These are phyloP conservation scores for Hycleus phaleratus DNA, from an alignment of 1,140 invertebrate genomes.

Conservation along the genomic window DNA sequence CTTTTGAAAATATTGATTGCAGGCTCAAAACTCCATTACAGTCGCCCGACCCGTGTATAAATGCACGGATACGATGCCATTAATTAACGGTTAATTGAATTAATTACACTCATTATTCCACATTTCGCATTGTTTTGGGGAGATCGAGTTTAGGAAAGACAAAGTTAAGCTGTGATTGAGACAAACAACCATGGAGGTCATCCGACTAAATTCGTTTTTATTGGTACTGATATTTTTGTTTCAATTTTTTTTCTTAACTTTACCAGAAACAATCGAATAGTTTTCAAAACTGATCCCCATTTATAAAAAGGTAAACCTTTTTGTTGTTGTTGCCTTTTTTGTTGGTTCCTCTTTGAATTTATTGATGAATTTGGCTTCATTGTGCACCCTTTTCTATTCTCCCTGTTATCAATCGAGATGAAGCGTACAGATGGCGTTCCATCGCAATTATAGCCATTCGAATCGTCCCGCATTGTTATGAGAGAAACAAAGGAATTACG, in stretches of 20 bases:
- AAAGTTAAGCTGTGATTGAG: constrained; percentile 36
- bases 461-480: constrained; percentile 15
- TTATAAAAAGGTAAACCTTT: no score
- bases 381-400: constrained; percentile 5
- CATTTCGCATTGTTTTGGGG: constrained; percentile 36
- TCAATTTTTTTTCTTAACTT: no score
- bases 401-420: constrained; percentile 13
- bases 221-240: background rate
- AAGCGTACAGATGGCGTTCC: constrained; percentile 9
- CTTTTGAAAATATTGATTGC: constrained; percentile 40
- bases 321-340: constrained; percentile 4
- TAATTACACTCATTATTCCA: constrained; percentile 45
- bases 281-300: no score
- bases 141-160: constrained; percentile 20
- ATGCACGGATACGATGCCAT: constrained; percentile 41
- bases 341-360: background rate
- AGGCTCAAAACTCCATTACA: constrained; percentile 43
- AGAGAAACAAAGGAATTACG: constrained; percentile 23
- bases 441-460: constrained; percentile 14
- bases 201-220: constrained; percentile 38
- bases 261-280: no score
- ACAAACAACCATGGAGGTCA: constrained; percentile 33
- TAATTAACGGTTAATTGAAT: constrained; percentile 47
- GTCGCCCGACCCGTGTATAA: constrained; percentile 34
- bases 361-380: background rate